phyloP scores from a whole-genome alignment of 92 coral and sea anemone species.

The Palythoa caribaeorum region DNA sequence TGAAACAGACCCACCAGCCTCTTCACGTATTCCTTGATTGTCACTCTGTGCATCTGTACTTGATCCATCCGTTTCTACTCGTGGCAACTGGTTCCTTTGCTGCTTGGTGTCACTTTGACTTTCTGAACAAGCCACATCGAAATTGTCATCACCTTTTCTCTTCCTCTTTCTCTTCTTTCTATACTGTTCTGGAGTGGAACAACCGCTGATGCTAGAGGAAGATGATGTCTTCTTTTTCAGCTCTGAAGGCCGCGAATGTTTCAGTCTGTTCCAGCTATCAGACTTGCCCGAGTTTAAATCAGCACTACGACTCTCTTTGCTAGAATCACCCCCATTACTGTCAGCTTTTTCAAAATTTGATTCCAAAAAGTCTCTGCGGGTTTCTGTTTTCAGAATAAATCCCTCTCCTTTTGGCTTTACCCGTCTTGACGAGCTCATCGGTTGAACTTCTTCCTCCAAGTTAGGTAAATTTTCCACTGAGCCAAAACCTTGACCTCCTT shows the following conservation, averaged over 20 bases:
- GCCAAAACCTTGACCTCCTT: conserved; percentile 31
- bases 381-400: neutral
- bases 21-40: neutral
- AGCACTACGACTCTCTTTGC: no score
- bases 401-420: conserved; percentile 41
- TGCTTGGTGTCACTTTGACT: neutral
- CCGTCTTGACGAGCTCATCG: neutral
- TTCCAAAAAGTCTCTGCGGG: neutral
- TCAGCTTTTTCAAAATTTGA: neutral
- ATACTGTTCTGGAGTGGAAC: neutral
- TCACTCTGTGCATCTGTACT: neutral
- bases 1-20: neutral
- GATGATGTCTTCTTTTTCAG: neutral
- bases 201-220: neutral
- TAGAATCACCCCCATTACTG: neutral
- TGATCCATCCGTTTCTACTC: neutral
- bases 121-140: conserved; percentile 3
- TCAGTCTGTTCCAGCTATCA: conserved; percentile 28
- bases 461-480: neutral
- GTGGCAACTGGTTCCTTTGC: neutral
- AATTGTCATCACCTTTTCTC: conserved; percentile 35
- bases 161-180: neutral
- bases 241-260: conserved; percentile 41
- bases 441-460: neutral
- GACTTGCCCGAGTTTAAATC: neutral